Conservation (phyloP, 1,140 invertebrate species). For the Neodiprion fabricii region DNA sequence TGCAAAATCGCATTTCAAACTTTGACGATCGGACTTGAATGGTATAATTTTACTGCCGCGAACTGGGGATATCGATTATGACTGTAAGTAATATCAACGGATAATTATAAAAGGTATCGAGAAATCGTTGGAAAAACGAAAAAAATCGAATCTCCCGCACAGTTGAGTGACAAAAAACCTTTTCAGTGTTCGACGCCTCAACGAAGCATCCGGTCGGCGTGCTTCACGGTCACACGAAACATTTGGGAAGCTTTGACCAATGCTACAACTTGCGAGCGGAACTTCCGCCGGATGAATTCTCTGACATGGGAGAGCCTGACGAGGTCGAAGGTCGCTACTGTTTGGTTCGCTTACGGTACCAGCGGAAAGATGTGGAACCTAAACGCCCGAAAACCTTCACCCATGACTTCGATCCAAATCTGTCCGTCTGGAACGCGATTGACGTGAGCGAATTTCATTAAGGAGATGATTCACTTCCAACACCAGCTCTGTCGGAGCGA, state of each 20-base stretch:
- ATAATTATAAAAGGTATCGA: no score
- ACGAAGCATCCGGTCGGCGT: slow-evolving; percentile 37
- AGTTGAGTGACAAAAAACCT: no score
- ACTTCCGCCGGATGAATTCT: slow-evolving; percentile 10
- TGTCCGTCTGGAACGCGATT: slow-evolving; percentile 46
- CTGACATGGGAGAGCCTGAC: background rate
- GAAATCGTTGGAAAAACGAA: no score
- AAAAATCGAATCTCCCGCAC: no score
- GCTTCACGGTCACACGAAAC: slow-evolving; percentile 35
- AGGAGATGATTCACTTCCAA: no score
- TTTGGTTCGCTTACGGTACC: slow-evolving; percentile 38
- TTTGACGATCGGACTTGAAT: no score
- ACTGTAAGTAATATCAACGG: no score
- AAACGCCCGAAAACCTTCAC: slow-evolving; percentile 24
- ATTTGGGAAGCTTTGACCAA: slow-evolving; percentile 44
- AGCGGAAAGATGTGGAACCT: slow-evolving; percentile 22
- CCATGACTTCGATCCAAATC: slow-evolving; percentile 39
- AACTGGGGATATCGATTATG: no score
- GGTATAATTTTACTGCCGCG: no score
- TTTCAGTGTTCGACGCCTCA: slow-evolving; percentile 41
- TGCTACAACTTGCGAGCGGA: slow-evolving; percentile 32
- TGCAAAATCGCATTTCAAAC: no score
- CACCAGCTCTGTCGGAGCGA: no score
- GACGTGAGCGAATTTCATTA: slow-evolving; percentile 33
- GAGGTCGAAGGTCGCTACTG: slow-evolving; percentile 46